These are phyloP conservation scores for Dryocosmus kuriphilus DNA, from an alignment of 2,888 invertebrate genomes.

Conservation along the genomic window DNA sequence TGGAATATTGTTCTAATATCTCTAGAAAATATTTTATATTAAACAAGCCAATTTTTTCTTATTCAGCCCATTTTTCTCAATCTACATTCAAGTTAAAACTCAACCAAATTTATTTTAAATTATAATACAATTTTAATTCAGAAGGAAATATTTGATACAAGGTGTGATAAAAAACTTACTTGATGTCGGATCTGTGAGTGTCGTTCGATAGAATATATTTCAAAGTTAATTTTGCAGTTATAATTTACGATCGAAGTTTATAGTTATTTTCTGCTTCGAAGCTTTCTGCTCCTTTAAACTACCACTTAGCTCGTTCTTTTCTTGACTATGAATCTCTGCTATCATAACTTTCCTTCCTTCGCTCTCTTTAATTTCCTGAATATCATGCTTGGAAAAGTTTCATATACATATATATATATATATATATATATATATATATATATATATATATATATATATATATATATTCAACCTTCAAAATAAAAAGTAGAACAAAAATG, in stretches of 20 bases:
- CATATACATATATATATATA: too few relatives aligned
- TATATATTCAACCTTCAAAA: too few relatives aligned
- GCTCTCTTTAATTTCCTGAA: conserved; percentile 51
- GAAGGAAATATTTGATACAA: background rate
- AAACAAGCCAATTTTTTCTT: too few relatives aligned
- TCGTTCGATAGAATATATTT: conserved; percentile 16
- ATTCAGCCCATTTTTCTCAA: too few relatives aligned
- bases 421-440: too few relatives aligned
- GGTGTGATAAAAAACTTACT: background rate
- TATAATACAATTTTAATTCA: too few relatives aligned
- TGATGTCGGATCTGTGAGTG: background rate
- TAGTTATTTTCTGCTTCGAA: conserved; percentile 32
- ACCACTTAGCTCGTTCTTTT: conserved; percentile 35
- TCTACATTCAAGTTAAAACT: too few relatives aligned
- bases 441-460: too few relatives aligned
- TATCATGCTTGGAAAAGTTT: conserved; percentile 2
- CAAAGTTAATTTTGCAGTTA: conserved; percentile 21
- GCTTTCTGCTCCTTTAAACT: conserved; percentile 9
- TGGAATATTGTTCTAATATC: too few relatives aligned
- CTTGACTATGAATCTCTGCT: conserved; percentile 47
- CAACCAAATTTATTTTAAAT: too few relatives aligned
- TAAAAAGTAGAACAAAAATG: too few relatives aligned
- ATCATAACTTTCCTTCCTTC: conserved; percentile 11
- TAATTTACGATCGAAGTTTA: conserved; percentile 33
- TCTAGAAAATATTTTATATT: too few relatives aligned